phyloP scores from a whole-genome alignment of 2,888 invertebrate genomes.

The Cosmorhoe ocellata region DNA sequence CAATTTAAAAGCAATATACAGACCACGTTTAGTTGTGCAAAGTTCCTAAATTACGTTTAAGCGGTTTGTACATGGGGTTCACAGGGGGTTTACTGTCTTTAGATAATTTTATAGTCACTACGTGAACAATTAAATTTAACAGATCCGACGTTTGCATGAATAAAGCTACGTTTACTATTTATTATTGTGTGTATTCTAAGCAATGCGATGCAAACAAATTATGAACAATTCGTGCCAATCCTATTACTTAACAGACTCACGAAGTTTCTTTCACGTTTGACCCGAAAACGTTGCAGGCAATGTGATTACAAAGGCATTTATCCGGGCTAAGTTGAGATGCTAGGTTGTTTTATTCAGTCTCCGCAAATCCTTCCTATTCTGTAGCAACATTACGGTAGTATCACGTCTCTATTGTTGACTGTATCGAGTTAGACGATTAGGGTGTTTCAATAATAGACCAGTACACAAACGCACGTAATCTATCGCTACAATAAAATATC shows the following conservation, averaged over 20 bases:
- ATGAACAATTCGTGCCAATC: slow-evolving; percentile 29
- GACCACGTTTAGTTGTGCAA: slow-evolving; percentile 10
- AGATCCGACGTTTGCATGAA: slow-evolving; percentile 7
- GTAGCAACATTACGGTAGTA: slow-evolving; percentile 65
- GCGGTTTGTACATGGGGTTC: slow-evolving; percentile 13
- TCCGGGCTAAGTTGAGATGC: slow-evolving; percentile 55
- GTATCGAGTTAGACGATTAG: slow-evolving; percentile 71
- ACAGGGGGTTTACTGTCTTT: slow-evolving; percentile 14
- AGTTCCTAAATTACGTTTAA: slow-evolving; percentile 17
- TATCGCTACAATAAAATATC: neutral
- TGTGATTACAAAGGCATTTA: slow-evolving; percentile 69
- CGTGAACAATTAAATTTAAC: slow-evolving; percentile 19
- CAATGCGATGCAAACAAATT: slow-evolving; percentile 32
- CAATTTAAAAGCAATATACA: slow-evolving; percentile 18
- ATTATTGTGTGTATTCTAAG: slow-evolving; percentile 12
- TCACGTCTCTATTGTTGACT: slow-evolving; percentile 63
- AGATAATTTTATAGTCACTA: slow-evolving; percentile 15
- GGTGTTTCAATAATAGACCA: slow-evolving; percentile 60
- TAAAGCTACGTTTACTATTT: slow-evolving; percentile 23
- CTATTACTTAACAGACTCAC: slow-evolving; percentile 35
- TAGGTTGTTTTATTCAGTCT: slow-evolving; percentile 70
- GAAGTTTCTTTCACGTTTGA: slow-evolving; percentile 50
- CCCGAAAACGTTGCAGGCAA: slow-evolving; percentile 47
- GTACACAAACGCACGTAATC: slow-evolving; percentile 30
- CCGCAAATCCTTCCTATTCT: slow-evolving; percentile 73